Percentiles rank a stretch among this genome's conserved stretches.
These are phyloP conservation scores for Hyla sarda DNA, from an alignment of 2,113 vertebrate species.

Conservation along the genomic window DNA sequence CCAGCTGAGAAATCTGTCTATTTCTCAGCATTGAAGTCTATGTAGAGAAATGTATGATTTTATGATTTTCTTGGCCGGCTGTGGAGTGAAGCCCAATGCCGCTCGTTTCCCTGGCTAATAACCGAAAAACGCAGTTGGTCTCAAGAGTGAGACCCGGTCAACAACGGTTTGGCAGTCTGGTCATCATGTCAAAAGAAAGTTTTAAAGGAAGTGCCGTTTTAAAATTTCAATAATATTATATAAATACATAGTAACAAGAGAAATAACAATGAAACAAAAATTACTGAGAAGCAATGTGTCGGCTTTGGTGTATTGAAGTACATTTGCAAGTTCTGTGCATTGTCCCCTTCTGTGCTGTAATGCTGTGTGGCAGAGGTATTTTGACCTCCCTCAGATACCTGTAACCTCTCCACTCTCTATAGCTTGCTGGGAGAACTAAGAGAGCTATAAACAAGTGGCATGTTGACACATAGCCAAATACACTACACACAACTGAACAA, in stretches of 20 bases:
- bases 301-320: background rate
- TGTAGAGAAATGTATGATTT: too few relatives aligned
- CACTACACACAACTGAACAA: background rate
- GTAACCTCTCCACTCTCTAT: background rate
- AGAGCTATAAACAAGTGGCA: background rate
- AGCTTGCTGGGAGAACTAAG: background rate
- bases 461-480: constrained; percentile 16
- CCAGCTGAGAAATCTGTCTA: too few relatives aligned
- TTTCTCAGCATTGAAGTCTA: too few relatives aligned
- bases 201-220: too few relatives aligned
- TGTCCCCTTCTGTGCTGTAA: background rate
- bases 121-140: too few relatives aligned
- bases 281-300: background rate
- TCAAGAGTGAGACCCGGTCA: too few relatives aligned
- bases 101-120: too few relatives aligned
- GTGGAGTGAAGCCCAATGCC: too few relatives aligned
- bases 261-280: background rate
- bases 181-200: too few relatives aligned
- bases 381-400: background rate
- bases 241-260: background rate
- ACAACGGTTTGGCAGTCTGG: too few relatives aligned
- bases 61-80: too few relatives aligned
- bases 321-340: background rate
- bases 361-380: background rate
- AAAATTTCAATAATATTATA: background rate